These are phyloP conservation scores for Polylopha cassiicola DNA, from an alignment of 2,888 invertebrate genomes.

Conservation along the genomic window DNA sequence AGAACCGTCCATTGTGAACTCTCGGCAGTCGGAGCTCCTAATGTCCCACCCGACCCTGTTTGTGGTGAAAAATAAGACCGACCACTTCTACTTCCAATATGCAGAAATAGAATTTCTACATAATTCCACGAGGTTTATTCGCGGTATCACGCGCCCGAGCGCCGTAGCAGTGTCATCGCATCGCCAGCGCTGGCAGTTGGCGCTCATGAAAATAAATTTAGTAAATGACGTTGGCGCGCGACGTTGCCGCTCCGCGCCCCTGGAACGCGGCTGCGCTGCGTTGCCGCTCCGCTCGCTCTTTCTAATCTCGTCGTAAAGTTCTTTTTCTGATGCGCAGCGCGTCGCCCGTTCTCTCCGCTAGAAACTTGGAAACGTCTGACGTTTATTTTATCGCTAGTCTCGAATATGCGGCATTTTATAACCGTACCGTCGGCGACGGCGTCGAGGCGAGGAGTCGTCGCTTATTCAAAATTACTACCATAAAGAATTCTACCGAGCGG, in stretches of 20 bases:
- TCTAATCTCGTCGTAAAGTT: slow-evolving; percentile 78
- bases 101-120: slow-evolving; percentile 49
- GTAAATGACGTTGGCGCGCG: slow-evolving; percentile 72
- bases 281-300: slow-evolving; percentile 74
- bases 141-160: slow-evolving; percentile 49
- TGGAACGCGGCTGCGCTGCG: slow-evolving; percentile 73
- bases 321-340: slow-evolving; percentile 76
- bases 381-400: slow-evolving; percentile 72
- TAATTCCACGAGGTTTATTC: slow-evolving; percentile 52
- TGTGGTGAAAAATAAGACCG: slow-evolving; percentile 47
- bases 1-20: slow-evolving; percentile 60
- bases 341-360: slow-evolving; percentile 70
- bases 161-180: slow-evolving; percentile 64
- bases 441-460: slow-evolving; percentile 51
- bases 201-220: slow-evolving; percentile 77
- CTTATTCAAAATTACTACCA: slow-evolving; percentile 64
- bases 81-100: slow-evolving; percentile 48
- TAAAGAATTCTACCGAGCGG: slow-evolving; percentile 49
- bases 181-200: slow-evolving; percentile 61
- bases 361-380: slow-evolving; percentile 73
- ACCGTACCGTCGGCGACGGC: slow-evolving; percentile 53
- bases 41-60: slow-evolving; percentile 32
- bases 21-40: slow-evolving; percentile 38
- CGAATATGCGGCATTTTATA: slow-evolving; percentile 68
- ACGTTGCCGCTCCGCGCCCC: slow-evolving; percentile 66